A percentile compares a stretch with the other conserved stretches of the same genome.
These are phyloP conservation scores for Tragulus kanchil DNA, from an alignment of 2,113 vertebrate species.

Conservation along the genomic window DNA sequence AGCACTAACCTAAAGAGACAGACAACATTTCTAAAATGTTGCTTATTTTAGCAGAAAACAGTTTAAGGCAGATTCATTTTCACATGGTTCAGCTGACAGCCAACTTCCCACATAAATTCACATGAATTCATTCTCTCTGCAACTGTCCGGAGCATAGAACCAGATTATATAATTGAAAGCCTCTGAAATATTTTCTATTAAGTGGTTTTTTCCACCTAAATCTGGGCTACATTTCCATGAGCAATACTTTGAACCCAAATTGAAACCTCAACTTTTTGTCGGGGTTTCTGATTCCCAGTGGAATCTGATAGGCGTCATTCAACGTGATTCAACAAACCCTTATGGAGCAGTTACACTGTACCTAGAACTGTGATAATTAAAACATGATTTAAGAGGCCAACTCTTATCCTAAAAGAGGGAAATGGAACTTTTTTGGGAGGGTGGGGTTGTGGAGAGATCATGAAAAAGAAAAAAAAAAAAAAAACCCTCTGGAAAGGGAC, in stretches of 20 bases:
- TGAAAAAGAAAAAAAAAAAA: not conserved
- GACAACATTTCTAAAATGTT: slow-evolving; percentile 64
- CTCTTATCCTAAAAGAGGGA: not conserved
- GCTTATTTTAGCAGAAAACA: slow-evolving; percentile 69
- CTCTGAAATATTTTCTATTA: not conserved
- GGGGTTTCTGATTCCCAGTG: not conserved
- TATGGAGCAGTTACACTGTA: not conserved
- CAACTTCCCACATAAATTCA: slow-evolving; percentile 61
- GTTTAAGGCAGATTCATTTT: slow-evolving; percentile 58
- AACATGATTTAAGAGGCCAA: not conserved
- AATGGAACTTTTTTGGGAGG: not conserved
- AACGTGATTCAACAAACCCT: not conserved
- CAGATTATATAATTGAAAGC: not conserved
- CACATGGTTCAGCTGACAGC: slow-evolving; percentile 56
- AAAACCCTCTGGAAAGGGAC: not conserved
- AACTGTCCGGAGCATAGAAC: not conserved
- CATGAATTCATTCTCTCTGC: not conserved
- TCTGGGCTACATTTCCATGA: not conserved
- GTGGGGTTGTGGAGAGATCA: accelerated
- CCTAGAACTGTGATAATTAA: not conserved
- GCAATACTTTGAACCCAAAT: not conserved
- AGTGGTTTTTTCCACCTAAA: not conserved
- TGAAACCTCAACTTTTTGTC: slow-evolving; percentile 29
- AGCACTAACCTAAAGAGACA: slow-evolving; percentile 63
- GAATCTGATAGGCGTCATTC: not conserved